Conservation (phyloP, 2,113 vertebrate genomes). For the Ibidorhyncha struthersii region DNA sequence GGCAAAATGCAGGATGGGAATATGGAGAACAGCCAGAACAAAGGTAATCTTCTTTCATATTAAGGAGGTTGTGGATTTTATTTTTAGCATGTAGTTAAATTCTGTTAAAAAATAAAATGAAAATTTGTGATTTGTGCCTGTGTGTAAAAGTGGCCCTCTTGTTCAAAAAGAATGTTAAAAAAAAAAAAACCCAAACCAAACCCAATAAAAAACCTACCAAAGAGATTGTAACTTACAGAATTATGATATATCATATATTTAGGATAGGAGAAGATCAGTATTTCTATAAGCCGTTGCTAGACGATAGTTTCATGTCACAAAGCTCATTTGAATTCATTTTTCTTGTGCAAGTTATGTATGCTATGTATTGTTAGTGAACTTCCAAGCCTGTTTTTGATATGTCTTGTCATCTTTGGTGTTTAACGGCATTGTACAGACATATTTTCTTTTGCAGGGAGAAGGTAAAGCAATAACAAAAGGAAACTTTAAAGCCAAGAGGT, state of each 20-base stretch:
- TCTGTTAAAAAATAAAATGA: background rate
- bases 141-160: background rate
- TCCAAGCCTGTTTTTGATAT: background rate
- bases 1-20: slow-evolving; percentile 99
- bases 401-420: slow-evolving; percentile 9
- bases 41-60: slow-evolving; percentile 90
- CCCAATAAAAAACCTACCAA: background rate
- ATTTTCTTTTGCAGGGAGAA: background rate
- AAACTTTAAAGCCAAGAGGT: background rate
- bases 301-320: background rate
- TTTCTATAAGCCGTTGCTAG: background rate
- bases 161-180: background rate
- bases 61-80: slow-evolving; percentile 39
- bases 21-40: slow-evolving; percentile 99
- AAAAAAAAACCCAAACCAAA: background rate
- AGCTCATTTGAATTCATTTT: background rate
- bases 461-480: background rate
- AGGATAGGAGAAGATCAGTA: background rate
- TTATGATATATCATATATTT: background rate
- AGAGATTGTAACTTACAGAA: background rate
- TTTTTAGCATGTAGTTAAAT: slow-evolving; percentile 23
- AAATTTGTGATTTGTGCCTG: background rate
- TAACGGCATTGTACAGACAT: background rate
- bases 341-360: background rate
- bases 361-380: background rate